Base-by-base conservation (phyloP, 2,888 invertebrate genomes). In the Cybosia mesomella region DNA sequence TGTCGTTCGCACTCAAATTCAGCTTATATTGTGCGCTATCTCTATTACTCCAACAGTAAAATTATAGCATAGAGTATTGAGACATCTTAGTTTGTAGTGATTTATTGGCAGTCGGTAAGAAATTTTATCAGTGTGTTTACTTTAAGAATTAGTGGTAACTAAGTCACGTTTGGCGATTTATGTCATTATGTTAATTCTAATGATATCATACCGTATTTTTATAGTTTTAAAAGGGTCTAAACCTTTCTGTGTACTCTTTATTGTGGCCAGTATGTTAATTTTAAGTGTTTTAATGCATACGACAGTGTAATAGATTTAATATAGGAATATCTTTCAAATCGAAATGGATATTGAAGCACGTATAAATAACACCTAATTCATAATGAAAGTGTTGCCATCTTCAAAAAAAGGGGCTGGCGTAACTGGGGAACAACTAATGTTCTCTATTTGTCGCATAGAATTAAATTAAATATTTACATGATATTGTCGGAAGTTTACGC, bases 101-200 rank as follows among this genome's bases (percentile, higher is more conserved):
- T 94, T 93, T 94, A 94, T 92, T 76, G 71, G 74, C 74, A 71
- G 85, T 87, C 87, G 86, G 86, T 80, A 84, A 87, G 89, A 90
- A 90, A 89, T 90, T 91, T 92, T 92, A 92, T 92, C 92, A 92
- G 91, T 91, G 88, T 94, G 94, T 95, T 95, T 94, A 91, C 93
- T 93, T 93, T 93, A 87, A 85, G 90, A 91, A 93, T 94, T 93
- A 93, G 92, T 91, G 87, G 90, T 89, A 89, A 89, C 86, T 88
- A 85, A 86, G 85, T 82, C 86, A 87, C 84, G 87, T 80, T 77
- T 82, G 84, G 86, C 87, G 86, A 91, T 91, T 90, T 90, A 91
- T 90, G 89, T 89, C 80, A 76, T 81, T 88, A 89, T 89, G 89
- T 84, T 90, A 92, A 91, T 91, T 89, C 81, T 74, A 89, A 89